A percentile compares a stretch with the other conserved stretches of the same genome.
Conservation (phyloP, 1,140 invertebrate genomes). For the Drosophila athabasca region DNA sequence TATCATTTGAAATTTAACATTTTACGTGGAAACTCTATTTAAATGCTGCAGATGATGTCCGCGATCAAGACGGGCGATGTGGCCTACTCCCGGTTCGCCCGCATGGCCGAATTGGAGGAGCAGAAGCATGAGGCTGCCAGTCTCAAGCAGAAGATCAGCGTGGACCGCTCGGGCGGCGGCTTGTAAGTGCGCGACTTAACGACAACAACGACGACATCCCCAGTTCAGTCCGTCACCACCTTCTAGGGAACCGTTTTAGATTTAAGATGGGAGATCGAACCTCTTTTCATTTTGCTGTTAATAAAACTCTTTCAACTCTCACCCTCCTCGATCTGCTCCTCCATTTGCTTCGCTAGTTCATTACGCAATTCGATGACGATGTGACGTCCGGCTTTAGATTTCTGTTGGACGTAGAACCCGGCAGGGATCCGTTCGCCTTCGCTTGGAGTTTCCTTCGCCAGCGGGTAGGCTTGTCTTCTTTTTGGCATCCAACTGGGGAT, state of each 20-base stretch:
- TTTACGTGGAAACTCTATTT: neutral
- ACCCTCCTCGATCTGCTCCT: no score
- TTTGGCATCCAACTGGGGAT: no score
- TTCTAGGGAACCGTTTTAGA: conserved; percentile 44
- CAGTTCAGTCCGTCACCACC: conserved; percentile 22
- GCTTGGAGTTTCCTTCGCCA: no score
- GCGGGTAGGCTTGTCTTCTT: no score
- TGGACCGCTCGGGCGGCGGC: conserved; percentile 97
- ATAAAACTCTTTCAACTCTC: conserved; percentile 67
- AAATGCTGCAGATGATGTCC: conserved; percentile 93
- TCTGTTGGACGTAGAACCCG: neutral
- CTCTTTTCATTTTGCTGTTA: conserved; percentile 75
- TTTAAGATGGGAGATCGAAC: conserved; percentile 62
- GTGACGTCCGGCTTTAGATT: neutral
- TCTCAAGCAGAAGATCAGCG: conserved; percentile 91
- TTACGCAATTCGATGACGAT: neutral
- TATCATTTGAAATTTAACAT: neutral
- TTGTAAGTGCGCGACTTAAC: conserved; percentile 86
- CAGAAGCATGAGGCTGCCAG: conserved; percentile 90
- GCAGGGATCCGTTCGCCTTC: neutral
- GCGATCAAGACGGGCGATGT: conserved; percentile 97
- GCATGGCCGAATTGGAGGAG: conserved; percentile 95
- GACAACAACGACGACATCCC: conserved; percentile 27
- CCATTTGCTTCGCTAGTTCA: neutral
- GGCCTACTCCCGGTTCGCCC: conserved; percentile 94